Percentiles rank a stretch among this genome's conserved stretches.
phyloP scores from a whole-genome alignment of 2,113 vertebrate species.

The Nanorana parkeri region DNA sequence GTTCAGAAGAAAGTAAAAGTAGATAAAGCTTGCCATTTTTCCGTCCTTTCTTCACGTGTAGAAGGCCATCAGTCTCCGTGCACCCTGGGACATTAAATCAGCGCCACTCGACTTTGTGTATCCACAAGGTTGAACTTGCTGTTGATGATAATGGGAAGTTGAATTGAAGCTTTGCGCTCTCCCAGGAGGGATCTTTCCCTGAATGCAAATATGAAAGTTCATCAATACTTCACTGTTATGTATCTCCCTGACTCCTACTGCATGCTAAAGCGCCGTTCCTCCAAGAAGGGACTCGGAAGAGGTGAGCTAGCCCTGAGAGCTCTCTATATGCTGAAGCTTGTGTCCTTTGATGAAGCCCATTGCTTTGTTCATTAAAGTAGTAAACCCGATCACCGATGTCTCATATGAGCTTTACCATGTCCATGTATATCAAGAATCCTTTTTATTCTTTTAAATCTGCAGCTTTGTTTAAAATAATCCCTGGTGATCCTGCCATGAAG shows the following conservation, averaged over 20 bases:
- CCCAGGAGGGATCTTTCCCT: conserved; percentile 42
- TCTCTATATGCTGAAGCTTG: too few species aligned
- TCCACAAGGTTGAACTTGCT: conserved; percentile 43
- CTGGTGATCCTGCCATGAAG: too few species aligned
- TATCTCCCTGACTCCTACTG: conserved; percentile 30
- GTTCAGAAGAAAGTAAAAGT: too few species aligned
- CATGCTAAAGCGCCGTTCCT: conserved; percentile 33
- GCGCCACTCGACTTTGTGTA: conserved; percentile 41
- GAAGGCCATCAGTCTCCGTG: conserved; percentile 40
- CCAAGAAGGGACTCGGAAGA: not conserved
- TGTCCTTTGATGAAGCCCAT: too few species aligned
- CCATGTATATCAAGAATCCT: too few species aligned
- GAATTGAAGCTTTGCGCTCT: conserved; percentile 50
- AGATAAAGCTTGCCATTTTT: not conserved
- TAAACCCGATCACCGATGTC: too few species aligned
- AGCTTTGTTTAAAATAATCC: too few species aligned
- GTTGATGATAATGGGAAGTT: conserved; percentile 52
- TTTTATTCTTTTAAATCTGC: too few species aligned
- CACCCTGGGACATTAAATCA: conserved; percentile 22
- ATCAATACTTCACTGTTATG: conserved; percentile 49
- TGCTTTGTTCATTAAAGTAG: too few species aligned
- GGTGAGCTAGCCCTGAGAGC: not conserved
- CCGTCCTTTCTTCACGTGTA: conserved; percentile 4
- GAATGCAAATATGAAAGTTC: conserved; percentile 54
- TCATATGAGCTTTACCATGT: too few species aligned